A percentile compares a stretch with the other conserved stretches of the same genome.
phyloP scores from a whole-genome alignment of 1,140 invertebrate species.

The Pollicipes pollicipes region DNA sequence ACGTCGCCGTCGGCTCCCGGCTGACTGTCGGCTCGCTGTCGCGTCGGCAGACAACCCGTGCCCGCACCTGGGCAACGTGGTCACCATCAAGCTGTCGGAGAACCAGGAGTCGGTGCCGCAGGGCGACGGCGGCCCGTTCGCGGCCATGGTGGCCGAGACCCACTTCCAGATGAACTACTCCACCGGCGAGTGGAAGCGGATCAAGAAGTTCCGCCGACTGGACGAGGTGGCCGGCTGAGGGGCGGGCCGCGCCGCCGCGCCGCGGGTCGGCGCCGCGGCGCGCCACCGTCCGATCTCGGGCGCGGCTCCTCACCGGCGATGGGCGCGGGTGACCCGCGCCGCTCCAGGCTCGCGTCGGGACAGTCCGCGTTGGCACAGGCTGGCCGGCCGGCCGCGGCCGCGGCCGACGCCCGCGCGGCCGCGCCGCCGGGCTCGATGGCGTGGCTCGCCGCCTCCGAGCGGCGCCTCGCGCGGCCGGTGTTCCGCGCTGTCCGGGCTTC shows the following conservation, averaged over 20 bases:
- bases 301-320: no score
- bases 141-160: constrained; percentile 66
- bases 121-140: constrained; percentile 39
- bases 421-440: no score
- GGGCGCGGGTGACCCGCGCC: no score
- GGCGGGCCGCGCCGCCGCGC: background rate
- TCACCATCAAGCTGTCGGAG: constrained; percentile 80
- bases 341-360: no score
- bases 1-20: no score
- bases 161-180: constrained; percentile 95
- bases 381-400: no score
- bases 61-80: constrained; percentile 76
- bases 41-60: constrained; percentile 65
- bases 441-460: no score
- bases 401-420: no score
- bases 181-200: constrained; percentile 80
- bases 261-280: no score
- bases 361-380: no score
- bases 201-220: constrained; percentile 43
- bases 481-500: no score
- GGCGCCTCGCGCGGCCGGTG: no score
- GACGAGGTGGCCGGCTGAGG: background rate
- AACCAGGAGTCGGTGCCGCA: constrained; percentile 62
- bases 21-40: constrained; percentile 13
- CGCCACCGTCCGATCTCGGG: constrained; percentile 14